Conservation (phyloP, 2,888 invertebrate genomes). For the Teleiodes luculella region DNA sequence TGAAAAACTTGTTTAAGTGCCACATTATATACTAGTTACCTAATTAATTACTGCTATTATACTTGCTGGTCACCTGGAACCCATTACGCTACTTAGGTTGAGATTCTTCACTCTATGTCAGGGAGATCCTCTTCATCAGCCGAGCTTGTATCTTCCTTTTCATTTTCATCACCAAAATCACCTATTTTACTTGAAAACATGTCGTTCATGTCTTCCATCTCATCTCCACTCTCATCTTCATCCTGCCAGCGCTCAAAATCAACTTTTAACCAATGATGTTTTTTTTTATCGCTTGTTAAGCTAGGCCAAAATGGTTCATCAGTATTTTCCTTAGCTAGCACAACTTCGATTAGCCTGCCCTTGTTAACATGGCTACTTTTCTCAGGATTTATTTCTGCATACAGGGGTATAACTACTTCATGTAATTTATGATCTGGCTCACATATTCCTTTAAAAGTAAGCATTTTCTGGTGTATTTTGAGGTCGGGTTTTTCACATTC, state of each 20-base stretch:
- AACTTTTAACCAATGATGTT: slow-evolving; percentile 96
- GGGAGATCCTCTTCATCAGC: slow-evolving; percentile 87
- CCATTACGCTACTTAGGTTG: neutral
- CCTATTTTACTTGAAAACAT: slow-evolving; percentile 58
- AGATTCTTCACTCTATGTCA: slow-evolving; percentile 77
- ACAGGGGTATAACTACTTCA: slow-evolving; percentile 91
- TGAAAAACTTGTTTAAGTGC: neutral
- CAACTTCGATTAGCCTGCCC: slow-evolving; percentile 84
- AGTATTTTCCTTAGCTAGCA: slow-evolving; percentile 81
- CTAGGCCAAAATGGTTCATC: slow-evolving; percentile 91
- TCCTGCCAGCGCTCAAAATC: slow-evolving; percentile 99
- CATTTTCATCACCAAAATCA: slow-evolving; percentile 54
- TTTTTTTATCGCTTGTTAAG: slow-evolving; percentile 90
- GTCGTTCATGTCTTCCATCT: slow-evolving; percentile 63
- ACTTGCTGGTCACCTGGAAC: neutral
- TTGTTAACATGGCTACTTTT: slow-evolving; percentile 84
- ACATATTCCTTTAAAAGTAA: slow-evolving; percentile 91
- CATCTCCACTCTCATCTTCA: slow-evolving; percentile 95
- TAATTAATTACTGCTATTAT: neutral
- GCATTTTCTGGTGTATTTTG: slow-evolving; percentile 81
- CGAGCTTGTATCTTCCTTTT: slow-evolving; percentile 81
- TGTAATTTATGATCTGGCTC: slow-evolving; percentile 90
- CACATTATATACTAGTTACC: neutral
- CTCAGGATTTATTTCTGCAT: slow-evolving; percentile 89
- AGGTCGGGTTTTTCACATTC: slow-evolving; percentile 90